These are phyloP conservation scores for Lasioglossum oenotherae DNA, from an alignment of 2,888 invertebrate species.

Conservation along the genomic window DNA sequence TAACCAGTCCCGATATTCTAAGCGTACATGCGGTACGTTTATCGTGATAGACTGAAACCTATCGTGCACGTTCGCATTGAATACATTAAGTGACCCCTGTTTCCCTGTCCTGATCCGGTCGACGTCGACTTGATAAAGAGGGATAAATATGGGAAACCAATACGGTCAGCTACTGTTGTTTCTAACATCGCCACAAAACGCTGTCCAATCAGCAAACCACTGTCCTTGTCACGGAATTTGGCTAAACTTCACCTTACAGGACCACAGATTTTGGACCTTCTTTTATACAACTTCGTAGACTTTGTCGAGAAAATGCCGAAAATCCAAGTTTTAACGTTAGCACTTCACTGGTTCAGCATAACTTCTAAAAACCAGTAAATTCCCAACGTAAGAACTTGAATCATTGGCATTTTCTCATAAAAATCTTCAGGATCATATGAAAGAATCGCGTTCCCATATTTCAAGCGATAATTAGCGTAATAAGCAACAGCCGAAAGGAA, in stretches of 20 bases:
- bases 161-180: background rate
- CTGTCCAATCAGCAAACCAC: background rate
- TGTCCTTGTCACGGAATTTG: background rate
- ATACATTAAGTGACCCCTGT: constrained; percentile 9
- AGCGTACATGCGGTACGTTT: constrained; percentile 11
- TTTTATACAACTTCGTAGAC: too few relatives aligned
- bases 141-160: background rate
- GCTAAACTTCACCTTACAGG: too few relatives aligned
- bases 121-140: background rate
- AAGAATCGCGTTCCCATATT: too few relatives aligned
- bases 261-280: too few relatives aligned
- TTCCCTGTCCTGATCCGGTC: background rate
- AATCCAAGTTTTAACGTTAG: too few relatives aligned
- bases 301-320: too few relatives aligned
- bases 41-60: constrained; percentile 11
- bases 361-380: too few relatives aligned
- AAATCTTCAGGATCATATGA: too few relatives aligned
- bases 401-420: too few relatives aligned
- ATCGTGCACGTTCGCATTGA: constrained; percentile 15
- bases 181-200: background rate
- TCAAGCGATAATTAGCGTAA: background rate
- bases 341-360: too few relatives aligned
- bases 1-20: constrained; percentile 10
- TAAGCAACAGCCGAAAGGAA: background rate
- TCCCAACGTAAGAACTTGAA: too few relatives aligned